A percentile compares a stretch with the other conserved stretches of the same genome.
Evolutionary conservation across 64 coral and sea anemone species (phyloP).

Genomic region (Dendrophyllia cribrosa): DNA sequence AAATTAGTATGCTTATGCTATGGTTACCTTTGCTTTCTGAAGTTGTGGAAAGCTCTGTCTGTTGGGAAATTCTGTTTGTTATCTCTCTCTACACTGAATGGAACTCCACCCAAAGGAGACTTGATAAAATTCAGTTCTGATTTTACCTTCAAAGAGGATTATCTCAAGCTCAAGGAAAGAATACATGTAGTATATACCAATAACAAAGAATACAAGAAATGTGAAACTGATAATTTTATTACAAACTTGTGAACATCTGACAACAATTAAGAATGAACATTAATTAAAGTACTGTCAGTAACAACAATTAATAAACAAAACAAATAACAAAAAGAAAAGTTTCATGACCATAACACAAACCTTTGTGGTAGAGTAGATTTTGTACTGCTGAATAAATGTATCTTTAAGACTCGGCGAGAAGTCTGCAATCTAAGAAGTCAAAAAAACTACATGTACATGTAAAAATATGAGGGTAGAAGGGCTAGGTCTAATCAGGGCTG

Average conservation of each 20-base stretch:
- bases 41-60: conserved; percentile 94
- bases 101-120: conserved; percentile 93
- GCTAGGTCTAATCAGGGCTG: too few species aligned
- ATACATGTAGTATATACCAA: too few species aligned
- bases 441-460: too few species aligned
- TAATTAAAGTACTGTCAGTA: not conserved
- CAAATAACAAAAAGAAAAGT: not conserved
- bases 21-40: conserved; percentile 95
- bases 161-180: too few species aligned
- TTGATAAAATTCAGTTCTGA: conserved; percentile 33
- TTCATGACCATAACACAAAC: not conserved
- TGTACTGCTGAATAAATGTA: conserved; percentile 59
- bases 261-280: too few species aligned
- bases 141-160: not conserved
- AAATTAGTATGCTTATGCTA: too few species aligned
- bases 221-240: too few species aligned
- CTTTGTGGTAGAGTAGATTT: conserved; percentile 51
- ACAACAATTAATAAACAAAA: not conserved
- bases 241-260: too few species aligned
- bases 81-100: conserved; percentile 95
- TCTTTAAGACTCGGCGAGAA: conserved; percentile 84
- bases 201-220: too few species aligned
- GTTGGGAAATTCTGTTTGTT: conserved; percentile 92
- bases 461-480: too few species aligned
- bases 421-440: conserved; percentile 75